Base-by-base conservation (phyloP, 2,113 vertebrate genomes). In the Anoura caudifer region DNA sequence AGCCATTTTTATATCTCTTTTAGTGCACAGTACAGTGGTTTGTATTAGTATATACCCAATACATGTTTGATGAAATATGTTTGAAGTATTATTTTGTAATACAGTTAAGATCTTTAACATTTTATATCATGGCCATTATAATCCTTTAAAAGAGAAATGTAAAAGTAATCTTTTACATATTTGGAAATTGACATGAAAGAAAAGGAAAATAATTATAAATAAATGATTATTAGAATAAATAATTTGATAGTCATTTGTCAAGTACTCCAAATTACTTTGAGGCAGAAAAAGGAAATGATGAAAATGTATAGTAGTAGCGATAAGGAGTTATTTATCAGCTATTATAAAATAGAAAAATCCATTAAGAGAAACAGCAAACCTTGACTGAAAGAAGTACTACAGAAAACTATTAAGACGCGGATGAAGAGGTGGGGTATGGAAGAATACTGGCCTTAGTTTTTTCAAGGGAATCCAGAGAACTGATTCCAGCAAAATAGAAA, bases 131-230 rank as follows among this genome's bases (percentile, higher is more conserved):
- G 38, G 47, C 33, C 61, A 95, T 41, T 89, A 15, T 59, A 84
- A 80, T 45, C 15, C 38, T 83, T 77, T 72, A 63, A 89, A 72
- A 69, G 17, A 83, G 38, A 41, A 87, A 6, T 15, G 4, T 61
- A 92, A 97, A 91, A 93, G 45, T n/a, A 20, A 20, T 47, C 4
- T 63, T 84, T 31, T 88, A 56, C n/a, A 6, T 90, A 45, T 90
- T 90, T 75, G 61, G 31, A 88, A 92, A 85, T n/a, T 72, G 31
- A 80, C 19, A 5, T 7, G 61, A 80, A 83, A 75, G 31, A 65
- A 91, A 94, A 92, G 59, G 8, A 52, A 96, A 96, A 38, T 80
- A 94, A 90, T 85, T 87, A 22, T 72, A 94, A 81, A 65, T 94
- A 90, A 90, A 36, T 87, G 33, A 91, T 73, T 93, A 80, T 33